Conservation (phyloP, 1,140 invertebrate species). For the Dreissena polymorpha region DNA sequence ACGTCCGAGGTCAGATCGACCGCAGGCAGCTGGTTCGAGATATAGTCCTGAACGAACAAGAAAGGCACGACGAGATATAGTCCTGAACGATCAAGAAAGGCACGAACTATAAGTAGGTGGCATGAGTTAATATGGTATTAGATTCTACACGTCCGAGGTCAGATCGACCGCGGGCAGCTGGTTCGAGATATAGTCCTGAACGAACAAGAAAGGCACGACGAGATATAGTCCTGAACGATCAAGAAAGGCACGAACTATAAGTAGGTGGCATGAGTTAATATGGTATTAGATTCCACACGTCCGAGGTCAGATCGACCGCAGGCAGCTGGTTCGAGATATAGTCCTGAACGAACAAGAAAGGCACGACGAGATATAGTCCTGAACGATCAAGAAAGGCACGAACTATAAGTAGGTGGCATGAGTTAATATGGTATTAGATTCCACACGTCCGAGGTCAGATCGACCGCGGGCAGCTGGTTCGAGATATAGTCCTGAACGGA, state of each 20-base stretch:
- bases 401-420: no score
- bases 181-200: constrained; percentile 38
- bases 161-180: constrained; percentile 25
- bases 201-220: not conserved
- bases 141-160: constrained; percentile 45
- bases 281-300: no score
- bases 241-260: no score
- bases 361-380: not conserved
- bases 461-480: constrained; percentile 22
- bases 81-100: no score
- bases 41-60: constrained; percentile 30
- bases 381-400: no score
- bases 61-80: not conserved
- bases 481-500: constrained; percentile 34
- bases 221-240: no score
- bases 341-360: constrained; percentile 17
- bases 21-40: constrained; percentile 25
- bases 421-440: no score
- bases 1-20: constrained; percentile 36
- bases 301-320: constrained; percentile 27
- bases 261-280: no score
- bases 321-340: constrained; percentile 37
- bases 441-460: constrained; percentile 43
- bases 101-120: no score
- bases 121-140: no score